Conservation (phyloP, 2,797 vertebrate genomes). For the Lepus oiostolus region DNA sequence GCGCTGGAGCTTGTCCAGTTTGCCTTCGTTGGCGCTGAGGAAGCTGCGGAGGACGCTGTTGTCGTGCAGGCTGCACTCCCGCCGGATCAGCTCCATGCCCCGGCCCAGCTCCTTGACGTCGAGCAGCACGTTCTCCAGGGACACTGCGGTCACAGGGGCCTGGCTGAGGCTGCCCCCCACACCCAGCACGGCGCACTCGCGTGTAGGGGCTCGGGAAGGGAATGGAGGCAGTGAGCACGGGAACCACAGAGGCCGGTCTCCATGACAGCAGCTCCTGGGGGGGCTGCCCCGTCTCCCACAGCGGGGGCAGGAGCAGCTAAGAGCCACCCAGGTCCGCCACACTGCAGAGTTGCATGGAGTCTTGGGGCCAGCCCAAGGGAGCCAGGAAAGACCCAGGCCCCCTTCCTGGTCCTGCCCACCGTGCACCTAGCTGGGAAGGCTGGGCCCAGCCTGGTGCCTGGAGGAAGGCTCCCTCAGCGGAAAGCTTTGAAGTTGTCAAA, state of each 20-base stretch:
- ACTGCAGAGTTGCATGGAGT: background rate
- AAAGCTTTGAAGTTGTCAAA: conserved; percentile 74
- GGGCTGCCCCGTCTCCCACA: conserved; percentile 3
- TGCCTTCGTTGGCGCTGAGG: conserved; percentile 92
- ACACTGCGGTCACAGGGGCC: conserved; percentile 89
- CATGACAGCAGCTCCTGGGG: background rate
- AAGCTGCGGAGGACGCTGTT: conserved; percentile 95
- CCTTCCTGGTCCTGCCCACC: background rate
- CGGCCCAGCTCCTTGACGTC: conserved; percentile 97
- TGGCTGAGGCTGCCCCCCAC: background rate
- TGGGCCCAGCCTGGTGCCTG: background rate
- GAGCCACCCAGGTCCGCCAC: no score
- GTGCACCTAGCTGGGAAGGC: background rate
- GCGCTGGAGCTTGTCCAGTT: conserved; percentile 96
- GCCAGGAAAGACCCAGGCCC: background rate
- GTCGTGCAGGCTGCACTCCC: conserved; percentile 96
- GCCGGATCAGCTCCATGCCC: conserved; percentile 97
- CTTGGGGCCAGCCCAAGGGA: background rate
- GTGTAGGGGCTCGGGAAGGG: background rate
- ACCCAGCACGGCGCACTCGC: no score
- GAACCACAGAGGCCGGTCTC: background rate
- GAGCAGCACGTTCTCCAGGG: conserved; percentile 97
- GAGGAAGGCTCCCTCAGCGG: background rate
- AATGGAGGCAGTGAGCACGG: background rate
- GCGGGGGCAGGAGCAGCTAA: background rate